A percentile compares a stretch with the other conserved stretches of the same genome.
phyloP scores from a whole-genome alignment of 2,797 vertebrate genomes.

The Margarornis squamiger region DNA sequence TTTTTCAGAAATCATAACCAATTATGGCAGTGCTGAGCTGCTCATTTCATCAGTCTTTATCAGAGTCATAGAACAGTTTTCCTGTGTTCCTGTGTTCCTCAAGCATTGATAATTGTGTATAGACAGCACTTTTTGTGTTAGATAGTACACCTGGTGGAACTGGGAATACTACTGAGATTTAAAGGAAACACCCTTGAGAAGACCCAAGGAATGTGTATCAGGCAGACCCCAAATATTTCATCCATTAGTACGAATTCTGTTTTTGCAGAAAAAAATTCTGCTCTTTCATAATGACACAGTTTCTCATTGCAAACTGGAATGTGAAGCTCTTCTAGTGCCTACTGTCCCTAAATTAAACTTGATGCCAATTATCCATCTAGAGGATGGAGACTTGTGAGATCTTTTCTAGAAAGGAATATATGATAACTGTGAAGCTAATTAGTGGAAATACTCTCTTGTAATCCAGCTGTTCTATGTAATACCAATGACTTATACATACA shows the following conservation, averaged over 20 bases:
- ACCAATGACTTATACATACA: neutral
- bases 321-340: neutral
- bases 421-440: constrained; percentile 9
- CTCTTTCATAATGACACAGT: neutral
- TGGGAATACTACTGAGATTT: constrained; percentile 47
- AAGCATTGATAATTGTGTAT: constrained; percentile 58
- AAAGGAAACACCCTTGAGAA: constrained; percentile 3
- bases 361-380: constrained; percentile 17
- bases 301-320: constrained; percentile 38
- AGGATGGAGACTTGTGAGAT: constrained; percentile 1
- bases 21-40: constrained; percentile 70
- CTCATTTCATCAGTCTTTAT: constrained; percentile 66
- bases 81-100: constrained; percentile 59
- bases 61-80: constrained; percentile 62
- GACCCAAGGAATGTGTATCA: neutral
- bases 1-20: constrained; percentile 64
- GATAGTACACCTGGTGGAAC: neutral
- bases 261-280: constrained; percentile 19
- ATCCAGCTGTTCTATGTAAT: neutral
- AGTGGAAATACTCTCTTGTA: constrained; percentile 38
- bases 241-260: constrained; percentile 14
- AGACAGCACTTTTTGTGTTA: constrained; percentile 34
- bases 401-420: constrained; percentile 38
- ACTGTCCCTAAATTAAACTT: neutral
- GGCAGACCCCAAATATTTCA: constrained; percentile 14